Base-by-base conservation (phyloP, 2,113 vertebrate species). In the Orcinus orca region DNA sequence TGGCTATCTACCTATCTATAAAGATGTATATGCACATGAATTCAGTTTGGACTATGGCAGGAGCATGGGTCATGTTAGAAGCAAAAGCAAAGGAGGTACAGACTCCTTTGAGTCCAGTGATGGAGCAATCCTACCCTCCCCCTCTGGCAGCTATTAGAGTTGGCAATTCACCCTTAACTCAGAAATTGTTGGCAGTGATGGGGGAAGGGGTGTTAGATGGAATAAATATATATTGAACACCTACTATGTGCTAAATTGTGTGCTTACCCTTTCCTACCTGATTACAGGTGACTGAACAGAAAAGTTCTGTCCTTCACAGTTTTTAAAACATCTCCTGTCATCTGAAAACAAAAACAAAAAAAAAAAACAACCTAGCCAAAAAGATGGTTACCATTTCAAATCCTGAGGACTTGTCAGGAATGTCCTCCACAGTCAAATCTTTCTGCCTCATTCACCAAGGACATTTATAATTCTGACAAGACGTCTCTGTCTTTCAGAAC, bases 401-500 rank as follows among this genome's bases (percentile, higher is more conserved):
- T 92, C 85, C 82, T 15, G 41, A 91, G 50, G 70, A 80, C 41
- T 55, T 97, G 82, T 91, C 94, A 87, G 79, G 38, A 88, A 89
- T 26, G 88, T 93, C 91, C 93, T 71, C 55, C 50, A 80, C 25
- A 93, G 84, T 20, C 77, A 80, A 53, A 11, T 62, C 62, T 89
- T 50, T 97, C 96, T 96, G 89, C 65, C 74, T 96, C 71, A 88
- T 62, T 67, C 86, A 92, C 87, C 44, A 92, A 95, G 93, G 80
- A 95, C 95, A 97, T 98, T 96, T 92, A 84, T 96, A 96, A 97
- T 84, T 94, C 95, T 95, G 92, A 97, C 97, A 97, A 90, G 79
- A 95, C 33, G 21, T 77, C 65, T 95, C 83, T 94, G 92, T 97
- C 95, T 95, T 97, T 97, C 87, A 86, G 80, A 96, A 92, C 71